Evolutionary conservation across 2,888 invertebrate genomes (phyloP).

Genomic region (Tipula helvola): DNA sequence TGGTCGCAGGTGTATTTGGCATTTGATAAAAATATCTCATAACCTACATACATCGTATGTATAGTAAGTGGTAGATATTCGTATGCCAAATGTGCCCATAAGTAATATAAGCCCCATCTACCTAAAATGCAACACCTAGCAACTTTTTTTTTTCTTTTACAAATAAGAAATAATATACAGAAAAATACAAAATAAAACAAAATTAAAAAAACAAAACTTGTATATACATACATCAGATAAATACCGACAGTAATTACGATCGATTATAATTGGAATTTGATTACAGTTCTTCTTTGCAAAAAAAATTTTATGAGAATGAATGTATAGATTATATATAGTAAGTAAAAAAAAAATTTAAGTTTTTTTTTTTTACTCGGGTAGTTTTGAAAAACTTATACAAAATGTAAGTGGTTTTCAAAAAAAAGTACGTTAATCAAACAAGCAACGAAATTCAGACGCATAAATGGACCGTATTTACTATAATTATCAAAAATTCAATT

Average conservation of each 20-base stretch:
- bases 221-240: not conserved
- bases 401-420: not conserved
- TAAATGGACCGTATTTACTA: not conserved
- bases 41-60: not conserved
- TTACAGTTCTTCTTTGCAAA: not conserved
- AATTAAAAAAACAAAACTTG: not conserved
- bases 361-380: not conserved
- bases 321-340: not conserved
- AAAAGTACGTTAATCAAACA: not conserved
- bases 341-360: not conserved
- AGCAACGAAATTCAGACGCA: not conserved
- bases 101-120: not conserved
- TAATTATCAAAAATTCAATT: not conserved
- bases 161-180: not conserved
- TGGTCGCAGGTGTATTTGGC: not conserved
- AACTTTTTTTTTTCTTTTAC: not conserved
- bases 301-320: not conserved
- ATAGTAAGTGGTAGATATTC: not conserved
- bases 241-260: slow-evolving; percentile 4
- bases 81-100: too few relatives aligned
- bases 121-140: not conserved
- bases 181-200: not conserved
- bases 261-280: slow-evolving; percentile 4
- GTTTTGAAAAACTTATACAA: not conserved
- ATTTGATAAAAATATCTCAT: not conserved